Evolutionary conservation across 2,888 invertebrate genomes (phyloP), one percentile per base, ranked within the genome.

Genomic region (Cheiracanthium punctorium): DNA sequence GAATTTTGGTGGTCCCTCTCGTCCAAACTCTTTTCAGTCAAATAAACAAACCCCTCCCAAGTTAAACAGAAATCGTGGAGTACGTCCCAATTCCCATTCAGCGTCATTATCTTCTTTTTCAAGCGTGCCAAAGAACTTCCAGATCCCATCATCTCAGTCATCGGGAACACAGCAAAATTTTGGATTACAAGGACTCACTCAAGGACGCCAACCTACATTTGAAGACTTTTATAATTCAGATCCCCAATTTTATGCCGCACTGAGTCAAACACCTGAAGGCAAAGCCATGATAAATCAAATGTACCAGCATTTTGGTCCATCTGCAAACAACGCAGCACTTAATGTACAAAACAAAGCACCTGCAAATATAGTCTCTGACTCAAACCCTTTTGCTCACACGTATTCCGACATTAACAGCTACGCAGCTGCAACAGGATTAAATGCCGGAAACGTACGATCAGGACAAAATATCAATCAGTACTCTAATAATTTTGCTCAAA

Each of bases 261-360:
- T 85, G 10, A 32, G 74, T 20, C 79, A 85, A 64, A 85, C 69
- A 2, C 69, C 58, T 17, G 79, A 79, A 70, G 84, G 79, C n/a
- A 33, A 48, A 74, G 73, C 79, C 12, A 20, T 58, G 30, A 29
- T 85, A 52, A 58, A 67, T 8, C 67, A 80, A 58, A 52, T 85
- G 32, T 48, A 79, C n/a, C 67, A 79, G n/a, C 84, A 79, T 32
- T 69, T 33, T 33, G 33, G 33, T 0, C 20, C 32, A 33, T 32
- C 69, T n/a, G 37, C 33, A 20, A 32, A 37, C n/a, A 32, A 69
- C 20, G 28, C 17, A 33, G 43, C 28, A 43, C 28, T 14, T 10
- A 14, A 14, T 29, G 14, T 28, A 32, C 29, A 28, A 41, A 71
- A 28, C 24, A 71, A 28, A 12, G 43, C 7, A 43, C 29, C 43